A percentile compares a stretch with the other conserved stretches of the same genome.
phyloP scores from a whole-genome alignment of 2,113 vertebrate species.

The Entelurus aequoreus region DNA sequence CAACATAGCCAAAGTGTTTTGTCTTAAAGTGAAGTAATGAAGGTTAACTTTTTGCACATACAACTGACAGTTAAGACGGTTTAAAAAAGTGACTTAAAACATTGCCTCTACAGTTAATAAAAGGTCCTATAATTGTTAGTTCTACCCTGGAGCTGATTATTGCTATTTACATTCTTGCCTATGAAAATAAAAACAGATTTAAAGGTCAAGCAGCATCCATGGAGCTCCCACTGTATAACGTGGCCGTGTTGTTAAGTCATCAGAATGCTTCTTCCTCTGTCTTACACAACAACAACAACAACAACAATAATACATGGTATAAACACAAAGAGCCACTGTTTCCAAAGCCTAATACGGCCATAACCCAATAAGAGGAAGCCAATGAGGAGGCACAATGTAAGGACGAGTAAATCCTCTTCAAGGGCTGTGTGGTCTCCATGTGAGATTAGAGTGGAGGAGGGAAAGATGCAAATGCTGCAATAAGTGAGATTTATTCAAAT shows the following conservation, averaged over 20 bases:
- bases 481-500: neutral
- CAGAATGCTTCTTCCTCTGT: neutral
- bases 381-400: conserved; percentile 4
- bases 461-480: neutral
- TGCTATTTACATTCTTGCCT: too few relatives aligned
- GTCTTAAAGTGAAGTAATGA: too few relatives aligned
- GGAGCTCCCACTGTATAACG: neutral
- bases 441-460: neutral
- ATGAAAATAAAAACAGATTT: too few relatives aligned
- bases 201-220: neutral
- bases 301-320: neutral
- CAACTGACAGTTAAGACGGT: too few relatives aligned
- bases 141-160: too few relatives aligned
- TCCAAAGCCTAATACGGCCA: conserved; percentile 1
- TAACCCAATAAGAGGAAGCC: conserved; percentile 19
- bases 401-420: conserved; percentile 26
- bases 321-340: neutral
- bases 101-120: too few relatives aligned
- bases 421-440: neutral
- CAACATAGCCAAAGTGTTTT: too few relatives aligned
- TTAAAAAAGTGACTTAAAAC: too few relatives aligned
- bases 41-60: too few relatives aligned
- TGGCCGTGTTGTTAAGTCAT: neutral
- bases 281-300: conserved; percentile 4
- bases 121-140: too few relatives aligned